These are phyloP conservation scores for Drosophila ambigua DNA, from an alignment of 1,140 invertebrate species.

Conservation along the genomic window DNA sequence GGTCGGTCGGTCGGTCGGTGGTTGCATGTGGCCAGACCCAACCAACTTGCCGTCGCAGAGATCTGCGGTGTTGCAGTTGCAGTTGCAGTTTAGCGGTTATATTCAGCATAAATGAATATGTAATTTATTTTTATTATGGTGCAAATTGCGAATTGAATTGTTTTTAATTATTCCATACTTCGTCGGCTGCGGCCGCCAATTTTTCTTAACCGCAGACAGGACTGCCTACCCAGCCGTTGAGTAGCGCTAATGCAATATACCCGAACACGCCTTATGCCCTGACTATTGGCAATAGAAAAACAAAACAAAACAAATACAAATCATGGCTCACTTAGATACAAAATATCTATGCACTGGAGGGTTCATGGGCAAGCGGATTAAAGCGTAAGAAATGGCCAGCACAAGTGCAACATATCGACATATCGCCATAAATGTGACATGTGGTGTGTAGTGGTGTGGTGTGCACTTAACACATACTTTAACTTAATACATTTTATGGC, in stretches of 20 bases:
- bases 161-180: slow-evolving; percentile 59
- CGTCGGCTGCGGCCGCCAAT: slow-evolving; percentile 24
- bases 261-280: slow-evolving; percentile 9
- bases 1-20: background rate
- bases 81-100: slow-evolving; percentile 72
- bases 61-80: slow-evolving; percentile 48
- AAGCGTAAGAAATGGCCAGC: too few relatives aligned
- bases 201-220: slow-evolving; percentile 38
- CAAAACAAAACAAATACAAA: slow-evolving; percentile 34
- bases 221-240: slow-evolving; percentile 30
- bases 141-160: slow-evolving; percentile 81
- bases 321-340: too few relatives aligned
- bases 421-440: slow-evolving; percentile 37
- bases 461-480: slow-evolving; percentile 69
- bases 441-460: slow-evolving; percentile 35
- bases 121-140: slow-evolving; percentile 74
- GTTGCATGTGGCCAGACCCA: slow-evolving; percentile 22
- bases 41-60: slow-evolving; percentile 27
- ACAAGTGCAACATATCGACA: slow-evolving; percentile 4
- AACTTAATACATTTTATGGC: slow-evolving; percentile 60
- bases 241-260: slow-evolving; percentile 7
- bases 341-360: too few relatives aligned
- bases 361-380: too few relatives aligned
- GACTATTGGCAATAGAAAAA: slow-evolving; percentile 20
- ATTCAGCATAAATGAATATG: slow-evolving; percentile 76